Evolutionary conservation across 2,888 invertebrate species (phyloP), one percentile per base, ranked within the genome.

Genomic region (Pocota personata): DNA sequence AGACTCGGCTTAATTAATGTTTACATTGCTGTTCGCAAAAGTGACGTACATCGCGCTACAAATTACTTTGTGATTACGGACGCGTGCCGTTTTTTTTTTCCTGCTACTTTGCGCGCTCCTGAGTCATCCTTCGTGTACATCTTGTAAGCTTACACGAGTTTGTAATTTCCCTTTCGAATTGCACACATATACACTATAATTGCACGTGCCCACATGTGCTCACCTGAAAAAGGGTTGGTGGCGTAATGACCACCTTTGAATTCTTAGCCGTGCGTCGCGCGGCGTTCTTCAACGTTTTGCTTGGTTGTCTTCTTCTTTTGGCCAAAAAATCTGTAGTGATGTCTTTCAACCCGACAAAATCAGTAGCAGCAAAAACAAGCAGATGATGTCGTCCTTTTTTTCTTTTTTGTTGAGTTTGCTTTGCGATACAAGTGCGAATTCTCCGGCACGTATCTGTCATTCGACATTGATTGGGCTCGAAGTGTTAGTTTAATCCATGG

Each of bases 1-100:
- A 86, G 76, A 86, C 82, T 67, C 75, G 52, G 62, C 82, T 80
- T 86, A 86, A 86, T 86, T 71, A 60, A 37, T 86, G 86, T 86
- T 86, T 86, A 86, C 86, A 86, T 86, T 86, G 82, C 72, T 66
- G 58, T 60, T 76, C 76, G 77, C 76, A 55, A 82, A 86, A 82
- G 86, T 86, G 86, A 86, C 77, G 82, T 73, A 76, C 86, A 76
- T 67, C 76, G 82, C 72, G 77, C 82, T 82, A 86, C 86, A 86
- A 86, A 86, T 86, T 86, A 67, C 86, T 86, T 77, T 80, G 82
- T 82, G 86, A 86, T 86, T 86, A 86, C 67, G 52, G 66, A 66
- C 86, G 86, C 86, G 86, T 86, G 86, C 86, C 82, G 21, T 50
- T 21, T 52, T 35, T 46, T 43, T 30, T 21, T 58, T 50, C 27